A percentile compares a stretch with the other conserved stretches of the same genome.
Evolutionary conservation across 1,140 invertebrate genomes (phyloP).

Genomic region (Pachyrhynchus sulphureomaculatus): DNA sequence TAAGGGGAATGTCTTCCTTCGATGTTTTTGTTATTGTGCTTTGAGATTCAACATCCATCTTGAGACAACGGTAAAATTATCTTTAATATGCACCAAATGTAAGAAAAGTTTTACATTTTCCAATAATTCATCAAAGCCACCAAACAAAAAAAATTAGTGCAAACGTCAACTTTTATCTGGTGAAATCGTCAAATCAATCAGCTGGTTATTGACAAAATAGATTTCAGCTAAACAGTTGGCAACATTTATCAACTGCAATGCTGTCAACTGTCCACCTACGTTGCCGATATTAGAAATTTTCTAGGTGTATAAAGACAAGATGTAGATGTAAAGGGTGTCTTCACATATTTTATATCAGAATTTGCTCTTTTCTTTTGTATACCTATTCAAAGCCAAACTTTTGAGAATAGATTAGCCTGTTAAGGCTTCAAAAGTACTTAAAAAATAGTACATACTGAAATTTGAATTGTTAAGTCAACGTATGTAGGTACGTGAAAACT

Average conservation of each 20-base stretch:
- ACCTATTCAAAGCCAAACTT: too few species aligned
- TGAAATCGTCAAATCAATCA: background rate
- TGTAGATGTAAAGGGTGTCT: too few species aligned
- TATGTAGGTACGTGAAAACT: too few species aligned
- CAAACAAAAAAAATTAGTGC: background rate
- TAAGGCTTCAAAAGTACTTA: too few species aligned
- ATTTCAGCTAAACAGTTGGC: background rate
- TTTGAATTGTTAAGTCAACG: too few species aligned
- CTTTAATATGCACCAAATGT: too few species aligned
- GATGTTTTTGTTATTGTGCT: conserved; percentile 57
- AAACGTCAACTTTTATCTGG: background rate
- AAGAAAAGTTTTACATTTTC: conserved; percentile 6
- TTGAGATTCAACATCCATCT: conserved; percentile 55
- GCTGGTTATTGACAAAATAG: background rate
- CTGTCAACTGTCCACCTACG: background rate
- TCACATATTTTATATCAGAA: too few species aligned
- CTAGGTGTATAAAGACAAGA: too few species aligned
- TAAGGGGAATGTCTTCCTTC: conserved; percentile 66
- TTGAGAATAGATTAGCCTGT: too few species aligned
- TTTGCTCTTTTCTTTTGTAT: too few species aligned
- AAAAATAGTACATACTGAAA: too few species aligned
- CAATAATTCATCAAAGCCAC: background rate
- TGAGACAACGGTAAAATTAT: background rate
- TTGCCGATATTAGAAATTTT: too few species aligned
- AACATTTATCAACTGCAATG: background rate